A percentile compares a stretch with the other conserved stretches of the same genome.
Conservation (phyloP, 2,113 vertebrate species). For the Picathartes gymnocephalus region DNA sequence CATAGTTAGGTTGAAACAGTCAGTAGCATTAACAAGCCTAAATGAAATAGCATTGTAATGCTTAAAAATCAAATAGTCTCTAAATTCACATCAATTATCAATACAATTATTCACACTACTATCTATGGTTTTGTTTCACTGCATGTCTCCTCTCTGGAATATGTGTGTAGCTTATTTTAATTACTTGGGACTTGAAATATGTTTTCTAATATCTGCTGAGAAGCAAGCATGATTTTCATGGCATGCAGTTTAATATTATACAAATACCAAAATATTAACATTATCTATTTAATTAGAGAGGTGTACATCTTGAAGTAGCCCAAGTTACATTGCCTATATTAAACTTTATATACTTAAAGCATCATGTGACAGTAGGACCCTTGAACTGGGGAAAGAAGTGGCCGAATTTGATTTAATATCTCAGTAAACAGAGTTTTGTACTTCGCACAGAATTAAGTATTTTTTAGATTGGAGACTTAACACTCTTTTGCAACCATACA, state of each 20-base stretch:
- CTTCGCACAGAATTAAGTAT: not conserved
- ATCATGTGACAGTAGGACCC: not conserved
- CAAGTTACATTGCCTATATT: not conserved
- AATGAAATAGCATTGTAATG: not conserved
- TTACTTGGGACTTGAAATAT: not conserved
- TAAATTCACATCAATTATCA: not conserved
- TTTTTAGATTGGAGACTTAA: not conserved
- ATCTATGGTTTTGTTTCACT: not conserved
- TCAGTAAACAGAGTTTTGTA: not conserved
- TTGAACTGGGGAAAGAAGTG: not conserved
- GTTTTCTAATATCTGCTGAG: not conserved
- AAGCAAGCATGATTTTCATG: not conserved
- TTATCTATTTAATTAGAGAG: not conserved
- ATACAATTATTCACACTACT: not conserved
- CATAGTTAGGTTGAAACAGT: not conserved
- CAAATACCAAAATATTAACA: not conserved
- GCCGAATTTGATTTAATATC: not conserved
- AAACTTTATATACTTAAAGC: not conserved
- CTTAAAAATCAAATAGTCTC: not conserved
- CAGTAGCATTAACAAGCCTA: not conserved
- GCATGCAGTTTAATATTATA: not conserved
- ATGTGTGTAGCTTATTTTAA: not conserved
- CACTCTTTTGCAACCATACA: not conserved
- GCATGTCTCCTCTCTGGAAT: not conserved
- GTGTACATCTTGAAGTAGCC: not conserved